Evolutionary conservation across 1,140 invertebrate genomes (phyloP).

Genomic region (Euschistus heros): DNA sequence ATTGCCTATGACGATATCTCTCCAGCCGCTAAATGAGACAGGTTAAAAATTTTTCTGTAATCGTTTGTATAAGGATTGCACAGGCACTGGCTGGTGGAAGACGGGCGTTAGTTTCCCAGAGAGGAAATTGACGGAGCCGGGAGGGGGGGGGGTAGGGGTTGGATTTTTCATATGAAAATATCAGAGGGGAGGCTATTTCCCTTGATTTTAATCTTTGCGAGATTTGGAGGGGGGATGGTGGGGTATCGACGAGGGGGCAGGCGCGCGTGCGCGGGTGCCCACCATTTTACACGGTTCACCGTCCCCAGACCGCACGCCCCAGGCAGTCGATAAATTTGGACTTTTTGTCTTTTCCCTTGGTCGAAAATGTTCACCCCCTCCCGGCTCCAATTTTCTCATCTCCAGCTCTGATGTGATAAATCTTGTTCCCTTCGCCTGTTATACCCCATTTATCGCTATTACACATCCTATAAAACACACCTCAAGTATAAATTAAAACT

Average conservation of each 20-base stretch:
- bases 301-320: constrained; percentile 1
- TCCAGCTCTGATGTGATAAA: background rate
- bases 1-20: too few species aligned
- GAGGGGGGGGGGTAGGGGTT: background rate
- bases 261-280: background rate
- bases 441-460: too few species aligned
- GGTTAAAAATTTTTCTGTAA: too few species aligned
- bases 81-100: too few species aligned
- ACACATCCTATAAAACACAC: too few species aligned
- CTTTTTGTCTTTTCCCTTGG: constrained; percentile 3
- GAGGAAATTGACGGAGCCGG: background rate
- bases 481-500: too few species aligned
- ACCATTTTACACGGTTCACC: constrained; percentile 8
- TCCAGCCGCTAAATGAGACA: too few species aligned
- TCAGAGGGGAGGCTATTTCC: background rate
- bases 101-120: too few species aligned
- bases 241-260: background rate
- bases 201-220: constrained; percentile 10
- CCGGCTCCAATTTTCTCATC: background rate
- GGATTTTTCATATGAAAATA: background rate
- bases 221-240: constrained; percentile 2
- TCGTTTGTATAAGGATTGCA: too few species aligned
- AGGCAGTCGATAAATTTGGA: constrained; percentile 8
- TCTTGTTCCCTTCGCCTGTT: too few species aligned
- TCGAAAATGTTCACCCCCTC: constrained; percentile 1